Conservation (phyloP, 2,113 vertebrate genomes). For the Ceyx margarethae region DNA sequence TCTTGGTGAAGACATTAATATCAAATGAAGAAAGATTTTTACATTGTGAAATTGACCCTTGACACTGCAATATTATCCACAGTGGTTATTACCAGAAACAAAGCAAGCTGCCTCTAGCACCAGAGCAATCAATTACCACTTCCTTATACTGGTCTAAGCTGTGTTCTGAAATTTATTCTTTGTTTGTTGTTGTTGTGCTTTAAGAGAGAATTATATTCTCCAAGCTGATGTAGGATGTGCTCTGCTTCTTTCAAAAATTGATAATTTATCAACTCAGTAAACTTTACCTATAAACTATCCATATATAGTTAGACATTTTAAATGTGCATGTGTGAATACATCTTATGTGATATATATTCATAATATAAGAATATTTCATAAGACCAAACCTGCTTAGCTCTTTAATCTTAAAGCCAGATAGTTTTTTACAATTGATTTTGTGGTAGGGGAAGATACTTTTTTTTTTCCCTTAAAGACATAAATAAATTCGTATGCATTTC, state of each 20-base stretch:
- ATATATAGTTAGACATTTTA: neutral
- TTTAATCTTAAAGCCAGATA: neutral
- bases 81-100: neutral
- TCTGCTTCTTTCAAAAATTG: neutral
- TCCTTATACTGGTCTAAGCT: neutral
- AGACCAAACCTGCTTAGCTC: neutral
- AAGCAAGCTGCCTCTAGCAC: neutral
- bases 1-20: neutral
- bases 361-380: neutral
- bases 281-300: neutral
- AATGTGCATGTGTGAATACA: neutral
- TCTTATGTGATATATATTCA: neutral
- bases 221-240: neutral
- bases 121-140: neutral
- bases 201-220: neutral
- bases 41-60: neutral
- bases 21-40: neutral
- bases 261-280: neutral
- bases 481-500: neutral
- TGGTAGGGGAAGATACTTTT: neutral
- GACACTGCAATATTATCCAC: neutral
- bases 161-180: neutral
- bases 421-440: neutral
- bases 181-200: neutral
- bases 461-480: neutral